phyloP scores from a whole-genome alignment of 2,113 vertebrate species.

The Rutilus rutilus region DNA sequence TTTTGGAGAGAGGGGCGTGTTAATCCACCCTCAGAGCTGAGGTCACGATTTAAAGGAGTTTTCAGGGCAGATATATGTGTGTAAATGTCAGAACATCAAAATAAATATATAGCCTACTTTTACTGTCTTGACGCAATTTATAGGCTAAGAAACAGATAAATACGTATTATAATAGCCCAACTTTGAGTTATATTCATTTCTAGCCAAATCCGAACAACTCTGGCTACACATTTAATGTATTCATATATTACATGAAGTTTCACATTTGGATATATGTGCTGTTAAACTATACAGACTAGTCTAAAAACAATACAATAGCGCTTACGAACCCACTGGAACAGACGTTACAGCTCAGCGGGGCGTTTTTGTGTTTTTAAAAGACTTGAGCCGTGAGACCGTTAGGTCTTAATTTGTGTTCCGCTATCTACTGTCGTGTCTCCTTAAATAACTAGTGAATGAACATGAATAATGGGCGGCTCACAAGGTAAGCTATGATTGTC shows the following conservation, averaged over 20 bases:
- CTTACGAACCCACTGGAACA: background rate
- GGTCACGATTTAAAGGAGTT: slow-evolving; percentile 52
- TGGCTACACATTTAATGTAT: background rate
- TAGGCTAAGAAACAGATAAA: background rate
- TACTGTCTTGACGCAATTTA: background rate
- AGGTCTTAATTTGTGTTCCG: slow-evolving; percentile 38
- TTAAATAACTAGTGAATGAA: slow-evolving; percentile 64
- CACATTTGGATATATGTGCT: background rate
- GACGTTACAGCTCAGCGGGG: slow-evolving; percentile 18
- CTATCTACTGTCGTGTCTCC: slow-evolving; percentile 59
- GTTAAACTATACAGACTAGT: background rate
- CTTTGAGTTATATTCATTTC: too few species aligned
- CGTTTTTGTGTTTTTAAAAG: slow-evolving; percentile 31
- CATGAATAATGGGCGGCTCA: slow-evolving; percentile 67
- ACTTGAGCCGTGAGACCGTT: slow-evolving; percentile 41
- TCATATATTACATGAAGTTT: background rate
- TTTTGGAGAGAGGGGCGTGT: slow-evolving; percentile 62
- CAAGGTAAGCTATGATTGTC: slow-evolving; percentile 60
- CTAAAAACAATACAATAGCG: background rate
- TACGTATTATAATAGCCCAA: too few species aligned
- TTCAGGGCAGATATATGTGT: background rate
- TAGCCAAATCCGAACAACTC: background rate
- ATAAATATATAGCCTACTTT: background rate
- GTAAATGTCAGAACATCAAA: background rate
- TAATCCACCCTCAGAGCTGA: slow-evolving; percentile 39